Evolutionary conservation across 2,888 invertebrate species (phyloP), one percentile per base, ranked within the genome.

Genomic region (Scotopteryx bipunctaria): DNA sequence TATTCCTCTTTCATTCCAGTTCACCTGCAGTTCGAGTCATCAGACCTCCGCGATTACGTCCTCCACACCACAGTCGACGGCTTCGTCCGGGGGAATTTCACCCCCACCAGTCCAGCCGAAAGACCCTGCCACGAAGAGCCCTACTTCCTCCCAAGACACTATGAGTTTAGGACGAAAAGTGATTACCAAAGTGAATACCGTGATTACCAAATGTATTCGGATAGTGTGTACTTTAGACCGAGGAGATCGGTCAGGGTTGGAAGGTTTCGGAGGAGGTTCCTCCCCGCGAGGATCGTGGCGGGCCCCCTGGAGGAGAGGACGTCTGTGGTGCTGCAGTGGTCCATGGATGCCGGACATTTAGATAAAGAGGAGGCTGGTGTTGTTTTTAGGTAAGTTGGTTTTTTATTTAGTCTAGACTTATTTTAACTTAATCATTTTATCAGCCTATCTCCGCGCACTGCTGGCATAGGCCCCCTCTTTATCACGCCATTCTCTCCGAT

Each of bases 361-460:
- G 82, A 83, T 59, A 73, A 69, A 36, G 81, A 79, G 13, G 78
- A 79, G 45, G 75, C 78, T 76, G 83, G 70, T 80, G 87, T 90
- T 74, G 83, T 86, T 76, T 90, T 90, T 89, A 90, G 89, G 90
- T 90, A 47, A 85, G 89, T 35, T 29, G n/a, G n/a, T n/a, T 3
- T 8, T n/a, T 23, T 21, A 11, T 2, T 37, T 13, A 9, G 23
- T 23, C 1, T 13, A 9, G 23, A 8, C 1, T 23, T 2, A 19
- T 2, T 19, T 4, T 19, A 19, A 19, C n/a, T n/a, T n/a, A n/a
- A n/a, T n/a, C n/a, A n/a, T n/a, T n/a, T n/a, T n/a, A n/a, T n/a
- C n/a, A n/a, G n/a, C n/a, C n/a, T n/a, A n/a, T n/a, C n/a, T n/a
- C n/a, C n/a, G n/a, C n/a, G n/a, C n/a, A n/a, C n/a, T n/a, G n/a